Base-by-base conservation (phyloP, 2,888 invertebrate genomes). In the Dicyrtoma fusca region DNA sequence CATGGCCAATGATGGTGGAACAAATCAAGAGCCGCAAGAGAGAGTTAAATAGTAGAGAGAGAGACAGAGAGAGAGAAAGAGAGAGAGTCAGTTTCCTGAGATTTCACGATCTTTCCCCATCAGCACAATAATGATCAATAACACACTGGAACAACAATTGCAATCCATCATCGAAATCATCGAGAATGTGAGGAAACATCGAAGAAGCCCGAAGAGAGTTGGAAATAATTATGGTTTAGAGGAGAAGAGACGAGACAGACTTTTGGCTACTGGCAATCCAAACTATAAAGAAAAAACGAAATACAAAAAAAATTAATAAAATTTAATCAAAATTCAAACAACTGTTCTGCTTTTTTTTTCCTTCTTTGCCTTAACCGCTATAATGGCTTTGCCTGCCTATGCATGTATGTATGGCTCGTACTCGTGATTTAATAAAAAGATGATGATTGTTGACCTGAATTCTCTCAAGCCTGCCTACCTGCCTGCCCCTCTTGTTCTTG, bases 221-320 rank as follows among this genome's bases (percentile, higher is more conserved):
- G 34, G 34, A 34, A 34, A 34, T 34, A 34, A 34, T 8, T 5
- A 34, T 34, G 8, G 8, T n/a, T 49, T 42, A 76, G 74, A 77
- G 74, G 70, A 75, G 71, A 72, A 74, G 74, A 77, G 75, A 74
- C 73, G 72, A 75, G 71, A 75, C 74, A 78, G 76, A 77, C 72
- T 78, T 72, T 79, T 79, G 79, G 77, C 78, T 78, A 79, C 77
- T 79, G 79, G 79, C 77, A 75, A 77, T 76, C 75, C 75, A 76
- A 75, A 78, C 79, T 79, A 69, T 57, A 74, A 69, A 53, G 26
- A 17, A 21, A 71, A 57, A 25, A 74, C n/a, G n/a, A n/a, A n/a
- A n/a, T n/a, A n/a, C n/a, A 72, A 72, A 55, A 68, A 66, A 71
- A 69, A 68, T 34, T 21, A 17, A 75, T 59, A 73, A 25, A 55